phyloP scores from a whole-genome alignment of 1,140 invertebrate species.

The Ostrea denselamellosa region DNA sequence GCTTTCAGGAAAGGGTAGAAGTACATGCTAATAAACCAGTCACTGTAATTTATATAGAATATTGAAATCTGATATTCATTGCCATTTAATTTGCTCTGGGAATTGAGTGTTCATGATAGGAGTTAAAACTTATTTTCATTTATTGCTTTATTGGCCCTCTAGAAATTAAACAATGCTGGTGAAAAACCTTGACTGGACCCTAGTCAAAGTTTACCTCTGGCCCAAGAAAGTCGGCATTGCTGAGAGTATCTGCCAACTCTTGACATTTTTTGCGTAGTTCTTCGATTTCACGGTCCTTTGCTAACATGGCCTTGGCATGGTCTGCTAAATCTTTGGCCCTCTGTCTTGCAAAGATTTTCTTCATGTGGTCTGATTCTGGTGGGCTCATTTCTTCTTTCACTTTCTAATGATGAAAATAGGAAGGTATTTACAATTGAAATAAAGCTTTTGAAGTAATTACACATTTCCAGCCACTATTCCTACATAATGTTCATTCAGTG shows the following conservation, averaged over 20 bases:
- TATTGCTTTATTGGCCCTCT: no score
- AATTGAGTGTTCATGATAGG: no score
- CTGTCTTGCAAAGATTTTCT: constrained; percentile 78
- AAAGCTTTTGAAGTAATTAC: no score
- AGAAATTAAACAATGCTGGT: not conserved
- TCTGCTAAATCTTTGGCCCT: constrained; percentile 75
- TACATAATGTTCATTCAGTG: no score
- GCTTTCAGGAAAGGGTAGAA: no score
- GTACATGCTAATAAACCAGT: no score
- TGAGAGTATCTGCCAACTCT: constrained; percentile 75
- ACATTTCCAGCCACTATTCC: no score
- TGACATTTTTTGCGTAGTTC: constrained; percentile 78
- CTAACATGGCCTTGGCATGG: constrained; percentile 74
- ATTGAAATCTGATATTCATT: no score
- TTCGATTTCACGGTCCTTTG: constrained; percentile 79
- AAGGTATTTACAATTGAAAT: not conserved
- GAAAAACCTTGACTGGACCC: not conserved
- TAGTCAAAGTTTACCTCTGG: constrained; percentile 65
- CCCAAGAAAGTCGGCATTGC: constrained; percentile 67
- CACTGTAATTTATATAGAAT: no score
- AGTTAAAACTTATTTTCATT: no score
- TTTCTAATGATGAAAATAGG: constrained; percentile 55
- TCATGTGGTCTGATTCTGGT: constrained; percentile 76
- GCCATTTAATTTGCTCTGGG: no score
- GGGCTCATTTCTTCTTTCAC: constrained; percentile 58